Evolutionary conservation across 92 coral and sea anemone genomes (phyloP).

Genomic region (Muricea muricata): DNA sequence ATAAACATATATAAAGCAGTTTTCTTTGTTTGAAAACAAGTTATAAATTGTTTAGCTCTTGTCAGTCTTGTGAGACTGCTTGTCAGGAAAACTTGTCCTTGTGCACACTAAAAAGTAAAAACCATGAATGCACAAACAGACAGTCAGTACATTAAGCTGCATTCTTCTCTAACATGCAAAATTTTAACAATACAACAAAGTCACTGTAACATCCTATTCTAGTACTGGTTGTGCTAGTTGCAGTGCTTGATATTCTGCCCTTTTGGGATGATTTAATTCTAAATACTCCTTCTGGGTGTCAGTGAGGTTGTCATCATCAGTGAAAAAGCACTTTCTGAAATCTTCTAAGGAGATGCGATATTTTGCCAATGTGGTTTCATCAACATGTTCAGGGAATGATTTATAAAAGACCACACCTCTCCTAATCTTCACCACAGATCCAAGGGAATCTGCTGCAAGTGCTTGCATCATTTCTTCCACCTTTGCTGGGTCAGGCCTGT

Average conservation of each 20-base stretch:
- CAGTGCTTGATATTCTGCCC: not conserved
- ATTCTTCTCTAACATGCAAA: too few relatives aligned
- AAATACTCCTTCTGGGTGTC: constrained; percentile 8
- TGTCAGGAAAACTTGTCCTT: too few relatives aligned
- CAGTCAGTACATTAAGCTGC: too few relatives aligned
- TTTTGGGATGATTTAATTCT: not conserved
- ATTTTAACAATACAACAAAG: too few relatives aligned
- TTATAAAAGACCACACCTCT: constrained; percentile 19
- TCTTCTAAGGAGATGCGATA: not conserved
- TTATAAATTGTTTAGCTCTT: too few relatives aligned
- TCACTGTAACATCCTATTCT: too few relatives aligned
- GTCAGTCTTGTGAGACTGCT: too few relatives aligned
- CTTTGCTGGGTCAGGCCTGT: not conserved
- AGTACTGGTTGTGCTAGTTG: not conserved
- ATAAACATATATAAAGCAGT: too few relatives aligned
- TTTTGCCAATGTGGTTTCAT: not conserved
- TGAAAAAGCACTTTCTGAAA: not conserved
- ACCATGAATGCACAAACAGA: too few relatives aligned
- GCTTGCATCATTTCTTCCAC: not conserved
- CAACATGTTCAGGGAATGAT: not conserved
- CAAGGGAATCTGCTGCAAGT: not conserved
- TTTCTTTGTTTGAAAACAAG: too few relatives aligned
- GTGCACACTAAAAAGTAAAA: too few relatives aligned
- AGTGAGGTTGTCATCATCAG: not conserved
- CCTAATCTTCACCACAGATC: not conserved